Evolutionary conservation across 1,140 invertebrate genomes (phyloP), one percentile per base, ranked within the genome.

Genomic region (Zaprionus africanus): DNA sequence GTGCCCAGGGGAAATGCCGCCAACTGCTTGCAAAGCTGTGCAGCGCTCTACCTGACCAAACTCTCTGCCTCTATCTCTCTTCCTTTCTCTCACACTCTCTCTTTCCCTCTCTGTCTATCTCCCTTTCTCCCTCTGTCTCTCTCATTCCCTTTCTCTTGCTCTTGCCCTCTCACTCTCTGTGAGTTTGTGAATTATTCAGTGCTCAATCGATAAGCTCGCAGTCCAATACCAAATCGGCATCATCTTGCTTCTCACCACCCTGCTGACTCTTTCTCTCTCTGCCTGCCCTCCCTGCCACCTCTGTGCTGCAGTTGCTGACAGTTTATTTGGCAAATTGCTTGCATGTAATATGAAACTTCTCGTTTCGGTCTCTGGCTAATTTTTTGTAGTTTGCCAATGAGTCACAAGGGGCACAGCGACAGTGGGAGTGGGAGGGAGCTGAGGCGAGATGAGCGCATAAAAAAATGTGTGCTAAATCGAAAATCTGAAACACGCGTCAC

Each of bases 321-420:
- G 85, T 88, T 88, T 88, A 88, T 88, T 88, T 90, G 84, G 63
- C 84, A 88, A 88, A 88, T 88, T 88, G 85, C 84, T 88, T 79
- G 84, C 62, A 87, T 79, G 84, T 88, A 88, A 88, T 82, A 85
- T 69, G 84, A 88, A 85, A 88, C 84, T 84, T 88, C n/a, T 24
- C 46, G 46, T 22, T 12, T 51, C 19, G 17, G 19, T 88, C 59
- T 70, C 71, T 74, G 78, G 84, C 81, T 90, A 90, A 88, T 90
- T 88, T 81, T 78, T 80, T 88, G 28, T 34, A 81, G 76, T 79
- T 73, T 74, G 22, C 58, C 71, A 68, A 73, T 77, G 76, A 74
- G 36, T 64, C 70, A 64, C 61, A 65, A 5, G 34, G 12, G 41
- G 41, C 1, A 22, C 15, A 43, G 15, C 26, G 28, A 58, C n/a